Evolutionary conservation across 1,140 invertebrate genomes (phyloP).

Genomic region (Monochamus saltuarius): DNA sequence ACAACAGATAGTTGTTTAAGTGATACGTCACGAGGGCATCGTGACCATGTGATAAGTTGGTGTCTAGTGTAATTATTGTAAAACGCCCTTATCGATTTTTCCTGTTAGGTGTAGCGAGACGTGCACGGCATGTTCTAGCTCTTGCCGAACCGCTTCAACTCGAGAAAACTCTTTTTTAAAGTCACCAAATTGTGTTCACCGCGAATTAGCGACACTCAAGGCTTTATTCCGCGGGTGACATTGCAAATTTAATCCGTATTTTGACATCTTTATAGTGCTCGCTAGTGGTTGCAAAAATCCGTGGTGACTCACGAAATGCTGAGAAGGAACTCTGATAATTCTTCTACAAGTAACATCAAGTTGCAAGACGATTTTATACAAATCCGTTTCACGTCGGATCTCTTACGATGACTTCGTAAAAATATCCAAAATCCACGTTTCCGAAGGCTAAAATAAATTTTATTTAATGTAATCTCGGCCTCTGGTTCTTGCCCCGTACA

Average conservation of each 20-base stretch:
- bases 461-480: background rate
- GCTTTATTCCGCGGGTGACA: conserved; percentile 23
- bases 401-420: too few species aligned
- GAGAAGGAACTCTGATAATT: conserved; percentile 3
- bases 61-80: conserved; percentile 30
- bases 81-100: conserved; percentile 54
- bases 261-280: conserved; percentile 11
- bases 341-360: conserved; percentile 2
- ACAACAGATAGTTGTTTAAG: background rate
- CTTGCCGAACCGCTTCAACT: conserved; percentile 10
- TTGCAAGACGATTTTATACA: conserved; percentile 1
- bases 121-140: conserved; percentile 36
- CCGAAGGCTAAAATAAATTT: too few species aligned
- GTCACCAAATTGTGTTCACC: conserved; percentile 26
- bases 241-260: conserved; percentile 21
- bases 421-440: too few species aligned
- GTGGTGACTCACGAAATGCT: conserved; percentile 24
- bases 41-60: conserved; percentile 3
- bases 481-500: background rate
- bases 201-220: conserved; percentile 3
- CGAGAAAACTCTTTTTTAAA: conserved; percentile 5
- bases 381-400: too few species aligned
- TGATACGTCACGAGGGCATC: conserved; percentile 2
- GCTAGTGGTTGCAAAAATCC: conserved; percentile 29
- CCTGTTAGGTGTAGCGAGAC: conserved; percentile 35